Evolutionary conservation across 2,113 vertebrate genomes (phyloP).

Genomic region (Leptocoma aspasia): DNA sequence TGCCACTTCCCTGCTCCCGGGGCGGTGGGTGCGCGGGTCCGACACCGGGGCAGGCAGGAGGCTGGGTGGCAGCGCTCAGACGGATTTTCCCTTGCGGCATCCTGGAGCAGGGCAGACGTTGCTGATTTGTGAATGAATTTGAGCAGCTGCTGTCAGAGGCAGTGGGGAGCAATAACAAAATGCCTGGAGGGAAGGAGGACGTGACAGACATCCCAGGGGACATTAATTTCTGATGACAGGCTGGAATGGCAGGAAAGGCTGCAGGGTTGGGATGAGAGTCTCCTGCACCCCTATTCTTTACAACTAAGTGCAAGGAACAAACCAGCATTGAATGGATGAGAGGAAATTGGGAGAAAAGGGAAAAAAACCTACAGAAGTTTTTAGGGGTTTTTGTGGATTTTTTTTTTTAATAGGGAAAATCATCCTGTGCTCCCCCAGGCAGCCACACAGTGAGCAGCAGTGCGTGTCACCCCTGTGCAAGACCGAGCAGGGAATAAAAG

Average conservation of each 20-base stretch:
- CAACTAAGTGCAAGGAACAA: background rate
- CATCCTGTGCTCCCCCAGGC: background rate
- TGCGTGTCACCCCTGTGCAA: accelerated
- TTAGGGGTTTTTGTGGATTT: accelerated
- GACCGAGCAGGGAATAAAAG: background rate
- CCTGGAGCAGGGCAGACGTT: background rate
- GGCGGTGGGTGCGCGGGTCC: background rate
- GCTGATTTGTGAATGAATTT: constrained; percentile 27
- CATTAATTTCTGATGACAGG: background rate
- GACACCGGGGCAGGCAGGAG: background rate
- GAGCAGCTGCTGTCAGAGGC: background rate
- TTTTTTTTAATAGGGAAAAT: background rate
- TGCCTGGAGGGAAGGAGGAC: background rate
- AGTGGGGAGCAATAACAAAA: background rate
- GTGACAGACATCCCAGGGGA: background rate
- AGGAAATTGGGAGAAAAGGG: background rate
- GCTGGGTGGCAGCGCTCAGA: background rate
- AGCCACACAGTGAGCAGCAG: background rate
- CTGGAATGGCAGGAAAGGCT: background rate
- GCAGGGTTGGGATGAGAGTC: background rate
- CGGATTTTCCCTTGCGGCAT: background rate
- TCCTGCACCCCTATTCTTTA: background rate
- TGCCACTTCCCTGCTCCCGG: accelerated
- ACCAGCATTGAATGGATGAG: background rate
- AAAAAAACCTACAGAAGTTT: background rate